Conservation (phyloP, 2,113 vertebrate species). For the Eublepharis macularius region DNA sequence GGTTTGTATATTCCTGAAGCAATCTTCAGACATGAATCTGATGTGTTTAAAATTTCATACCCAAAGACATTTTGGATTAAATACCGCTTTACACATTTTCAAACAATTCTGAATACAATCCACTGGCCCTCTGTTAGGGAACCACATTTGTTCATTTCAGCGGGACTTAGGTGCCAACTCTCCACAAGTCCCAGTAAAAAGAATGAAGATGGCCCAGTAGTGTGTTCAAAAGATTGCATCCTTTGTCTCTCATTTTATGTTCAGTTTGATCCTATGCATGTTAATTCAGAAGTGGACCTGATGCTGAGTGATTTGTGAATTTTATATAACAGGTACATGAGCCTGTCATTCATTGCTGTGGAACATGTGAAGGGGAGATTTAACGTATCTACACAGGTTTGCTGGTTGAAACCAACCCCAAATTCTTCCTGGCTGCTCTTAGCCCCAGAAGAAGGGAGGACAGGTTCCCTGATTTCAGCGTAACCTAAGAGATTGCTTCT, state of each 20-base stretch:
- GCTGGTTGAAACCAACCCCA: too few relatives aligned
- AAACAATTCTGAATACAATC: neutral
- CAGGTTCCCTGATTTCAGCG: too few relatives aligned
- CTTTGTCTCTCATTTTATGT: neutral
- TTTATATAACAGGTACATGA: too few relatives aligned
- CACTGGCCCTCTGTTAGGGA: neutral
- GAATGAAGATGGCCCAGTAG: too few relatives aligned
- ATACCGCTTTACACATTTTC: slow-evolving; percentile 56
- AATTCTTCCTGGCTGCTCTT: too few relatives aligned
- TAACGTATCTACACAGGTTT: too few relatives aligned
- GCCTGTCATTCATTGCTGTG: too few relatives aligned
- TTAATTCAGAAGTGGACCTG: neutral
- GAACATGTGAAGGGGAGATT: too few relatives aligned
- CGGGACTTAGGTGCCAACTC: neutral
- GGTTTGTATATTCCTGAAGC: slow-evolving; percentile 59
- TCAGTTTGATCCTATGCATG: neutral
- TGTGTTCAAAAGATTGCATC: neutral
- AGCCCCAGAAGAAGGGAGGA: too few relatives aligned
- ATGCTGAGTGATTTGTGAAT: too few relatives aligned
- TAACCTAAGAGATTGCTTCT: neutral
- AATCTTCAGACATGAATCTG: slow-evolving; percentile 74
- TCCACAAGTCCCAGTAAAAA: neutral
- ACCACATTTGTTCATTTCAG: neutral
- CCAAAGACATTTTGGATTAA: slow-evolving; percentile 70
- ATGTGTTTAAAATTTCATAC: slow-evolving; percentile 79